These are phyloP conservation scores for Drosophila antonietae DNA, from an alignment of 2,888 invertebrate genomes.

Conservation along the genomic window DNA sequence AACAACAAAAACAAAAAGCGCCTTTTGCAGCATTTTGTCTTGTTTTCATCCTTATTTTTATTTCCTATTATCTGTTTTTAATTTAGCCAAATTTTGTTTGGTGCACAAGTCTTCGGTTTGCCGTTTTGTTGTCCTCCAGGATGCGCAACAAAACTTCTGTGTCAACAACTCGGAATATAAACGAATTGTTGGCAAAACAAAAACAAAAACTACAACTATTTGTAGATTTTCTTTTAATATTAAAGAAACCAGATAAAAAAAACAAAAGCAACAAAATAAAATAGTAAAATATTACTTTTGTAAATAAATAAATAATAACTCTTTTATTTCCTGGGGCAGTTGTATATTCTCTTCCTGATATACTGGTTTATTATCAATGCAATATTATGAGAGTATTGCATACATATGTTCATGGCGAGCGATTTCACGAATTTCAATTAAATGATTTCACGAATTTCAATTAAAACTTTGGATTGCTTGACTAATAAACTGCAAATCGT, in stretches of 20 bases:
- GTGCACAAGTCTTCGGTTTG: constrained; percentile 55
- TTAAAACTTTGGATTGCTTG: not conserved
- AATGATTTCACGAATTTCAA: not conserved
- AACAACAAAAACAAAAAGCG: constrained; percentile 7
- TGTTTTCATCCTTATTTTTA: constrained; percentile 32
- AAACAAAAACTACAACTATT: constrained; percentile 52
- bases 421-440: not conserved
- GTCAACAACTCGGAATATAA: constrained; percentile 31
- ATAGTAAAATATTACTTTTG: constrained; percentile 81
- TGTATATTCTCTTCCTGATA: not conserved
- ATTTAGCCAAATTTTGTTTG: constrained; percentile 43
- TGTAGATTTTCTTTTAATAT: constrained; percentile 74
- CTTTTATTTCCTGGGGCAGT: not conserved
- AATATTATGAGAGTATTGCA: not conserved
- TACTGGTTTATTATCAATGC: not conserved
- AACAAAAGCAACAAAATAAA: constrained; percentile 68
- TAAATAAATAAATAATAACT: constrained; percentile 63
- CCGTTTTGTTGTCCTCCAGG: constrained; percentile 58
- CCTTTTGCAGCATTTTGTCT: constrained; percentile 34
- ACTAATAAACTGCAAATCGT: not conserved
- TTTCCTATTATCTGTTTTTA: constrained; percentile 6
- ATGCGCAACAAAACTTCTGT: constrained; percentile 46
- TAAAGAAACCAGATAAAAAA: constrained; percentile 50
- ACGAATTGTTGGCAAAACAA: constrained; percentile 41
- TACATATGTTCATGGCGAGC: not conserved